Conservation (phyloP, 2,797 vertebrate species). For the Hoplostethus mediterraneus region DNA sequence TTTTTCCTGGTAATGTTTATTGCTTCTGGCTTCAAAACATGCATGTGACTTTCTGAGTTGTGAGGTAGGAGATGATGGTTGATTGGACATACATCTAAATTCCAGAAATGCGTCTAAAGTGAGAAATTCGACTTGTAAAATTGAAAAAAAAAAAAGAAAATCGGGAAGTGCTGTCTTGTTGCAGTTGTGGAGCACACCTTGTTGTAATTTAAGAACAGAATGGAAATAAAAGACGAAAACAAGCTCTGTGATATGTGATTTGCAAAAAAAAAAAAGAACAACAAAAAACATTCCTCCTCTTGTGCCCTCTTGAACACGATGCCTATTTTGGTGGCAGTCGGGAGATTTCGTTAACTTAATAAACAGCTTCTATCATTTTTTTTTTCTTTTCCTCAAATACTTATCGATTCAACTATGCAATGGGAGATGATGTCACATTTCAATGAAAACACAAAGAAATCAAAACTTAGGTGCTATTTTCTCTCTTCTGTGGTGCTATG, state of each 20-base stretch:
- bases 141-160: constrained; percentile 34
- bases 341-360: constrained; percentile 76
- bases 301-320: constrained; percentile 61
- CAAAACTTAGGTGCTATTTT: constrained; percentile 92
- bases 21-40: constrained; percentile 89
- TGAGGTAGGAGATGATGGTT: constrained; percentile 74
- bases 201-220: constrained; percentile 83
- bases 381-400: constrained; percentile 50
- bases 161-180: constrained; percentile 74
- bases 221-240: constrained; percentile 83
- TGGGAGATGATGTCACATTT: constrained; percentile 80
- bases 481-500: constrained; percentile 94
- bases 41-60: constrained; percentile 85
- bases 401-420: constrained; percentile 76
- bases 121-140: constrained; percentile 71
- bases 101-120: constrained; percentile 42
- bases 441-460: constrained; percentile 71
- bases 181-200: constrained; percentile 78
- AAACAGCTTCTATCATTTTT: constrained; percentile 56
- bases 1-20: constrained; percentile 86
- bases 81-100: constrained; percentile 59
- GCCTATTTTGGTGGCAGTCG: constrained; percentile 49
- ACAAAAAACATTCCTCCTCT: constrained; percentile 71
- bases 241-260: constrained; percentile 82
- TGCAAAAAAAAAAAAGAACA: constrained; percentile 54